Percentiles rank a stretch among this genome's conserved stretches.
Conservation (phyloP, 2,113 vertebrate species). For the Xenopus laevis region DNA sequence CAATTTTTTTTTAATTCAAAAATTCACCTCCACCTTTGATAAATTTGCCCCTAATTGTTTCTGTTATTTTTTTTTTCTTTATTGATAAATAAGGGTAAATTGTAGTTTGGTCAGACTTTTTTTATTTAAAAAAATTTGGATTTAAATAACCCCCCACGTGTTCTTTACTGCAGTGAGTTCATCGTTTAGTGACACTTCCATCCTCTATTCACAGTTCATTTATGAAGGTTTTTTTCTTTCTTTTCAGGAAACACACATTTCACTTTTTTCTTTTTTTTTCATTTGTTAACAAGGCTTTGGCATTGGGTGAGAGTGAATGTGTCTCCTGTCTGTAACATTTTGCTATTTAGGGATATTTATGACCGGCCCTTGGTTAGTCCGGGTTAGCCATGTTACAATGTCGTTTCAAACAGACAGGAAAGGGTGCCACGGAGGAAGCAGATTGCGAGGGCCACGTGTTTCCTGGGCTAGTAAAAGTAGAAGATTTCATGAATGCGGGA, state of each 20-base stretch:
- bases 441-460: conserved; percentile 73
- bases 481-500: no score
- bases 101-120: no score
- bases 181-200: no score
- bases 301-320: conserved; percentile 72
- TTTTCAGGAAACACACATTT: conserved; percentile 68
- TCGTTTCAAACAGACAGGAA: conserved; percentile 67
- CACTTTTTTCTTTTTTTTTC: conserved; percentile 66
- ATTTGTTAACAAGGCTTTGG: conserved; percentile 64
- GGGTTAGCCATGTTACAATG: conserved; percentile 70
- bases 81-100: no score
- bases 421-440: conserved; percentile 70
- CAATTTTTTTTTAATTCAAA: no score
- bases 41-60: no score
- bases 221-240: conserved; percentile 53
- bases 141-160: no score
- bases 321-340: conserved; percentile 67
- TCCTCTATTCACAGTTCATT: conserved; percentile 62
- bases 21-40: no score
- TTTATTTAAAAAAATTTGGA: no score
- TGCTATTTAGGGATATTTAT: conserved; percentile 79
- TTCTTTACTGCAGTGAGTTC: no score
- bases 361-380: conserved; percentile 71
- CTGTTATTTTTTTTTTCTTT: no score
- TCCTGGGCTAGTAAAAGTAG: conserved; percentile 71